These are phyloP conservation scores for Ophioderma brevispina DNA, from an alignment of 35 echinoderm and acorn worm species.

Conservation along the genomic window DNA sequence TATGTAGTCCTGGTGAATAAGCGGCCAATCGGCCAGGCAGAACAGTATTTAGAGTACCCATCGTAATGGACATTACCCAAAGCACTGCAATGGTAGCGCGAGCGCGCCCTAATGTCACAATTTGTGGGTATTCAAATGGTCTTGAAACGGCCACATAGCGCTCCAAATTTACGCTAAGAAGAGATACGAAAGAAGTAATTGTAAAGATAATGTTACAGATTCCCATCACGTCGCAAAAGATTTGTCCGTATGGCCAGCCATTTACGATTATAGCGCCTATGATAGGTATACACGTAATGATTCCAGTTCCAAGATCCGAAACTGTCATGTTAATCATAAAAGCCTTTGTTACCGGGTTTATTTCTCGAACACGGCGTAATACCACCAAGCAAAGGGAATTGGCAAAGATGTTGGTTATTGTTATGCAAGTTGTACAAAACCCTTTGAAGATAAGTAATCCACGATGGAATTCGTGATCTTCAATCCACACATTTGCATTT, in stretches of 20 bases:
- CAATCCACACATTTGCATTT: too few relatives aligned
- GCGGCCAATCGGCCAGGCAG: neutral
- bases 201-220: neutral
- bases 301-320: neutral
- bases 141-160: conserved; percentile 2
- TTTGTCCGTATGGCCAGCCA: conserved; percentile 13
- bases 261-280: neutral
- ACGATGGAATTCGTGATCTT: neutral
- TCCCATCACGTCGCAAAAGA: neutral
- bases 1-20: neutral
- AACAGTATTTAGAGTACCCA: neutral
- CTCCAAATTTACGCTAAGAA: conserved; percentile 1
- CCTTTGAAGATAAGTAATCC: conserved; percentile 6
- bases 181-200: neutral
- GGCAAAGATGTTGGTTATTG: neutral
- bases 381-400: conserved; percentile 20
- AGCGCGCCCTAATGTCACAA: conserved; percentile 14
- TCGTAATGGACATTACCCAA: neutral
- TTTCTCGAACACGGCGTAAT: neutral
- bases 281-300: neutral
- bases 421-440: neutral
- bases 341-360: neutral
- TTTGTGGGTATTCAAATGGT: neutral
- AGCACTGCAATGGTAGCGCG: neutral
- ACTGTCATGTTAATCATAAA: conserved; percentile 20